phyloP scores from a whole-genome alignment of 2,888 invertebrate genomes.

The Drosophila nr. medialis region DNA sequence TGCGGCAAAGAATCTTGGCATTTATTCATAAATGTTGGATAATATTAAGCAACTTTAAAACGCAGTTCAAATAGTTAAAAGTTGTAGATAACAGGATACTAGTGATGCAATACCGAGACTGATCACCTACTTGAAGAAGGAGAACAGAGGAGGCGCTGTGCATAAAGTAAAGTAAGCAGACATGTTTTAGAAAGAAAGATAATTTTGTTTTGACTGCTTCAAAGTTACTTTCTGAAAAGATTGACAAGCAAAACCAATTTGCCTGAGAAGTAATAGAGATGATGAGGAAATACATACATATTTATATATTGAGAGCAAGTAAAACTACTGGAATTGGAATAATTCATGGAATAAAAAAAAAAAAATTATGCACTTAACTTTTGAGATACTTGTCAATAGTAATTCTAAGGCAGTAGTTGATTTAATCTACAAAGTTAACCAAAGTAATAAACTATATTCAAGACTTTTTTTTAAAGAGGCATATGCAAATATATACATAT shows the following conservation, averaged over 20 bases:
- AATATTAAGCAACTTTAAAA: background rate
- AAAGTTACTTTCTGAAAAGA: too few species aligned
- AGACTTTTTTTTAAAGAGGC: too few species aligned
- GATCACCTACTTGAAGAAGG: too few species aligned
- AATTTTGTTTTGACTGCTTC: too few species aligned
- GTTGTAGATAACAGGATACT: too few species aligned
- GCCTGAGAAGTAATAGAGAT: too few species aligned
- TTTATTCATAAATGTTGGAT: constrained; percentile 1
- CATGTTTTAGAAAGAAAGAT: too few species aligned
- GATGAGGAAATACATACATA: background rate
- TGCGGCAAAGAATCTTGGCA: constrained; percentile 20
- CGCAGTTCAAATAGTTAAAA: background rate
- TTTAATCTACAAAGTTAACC: background rate
- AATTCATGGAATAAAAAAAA: background rate
- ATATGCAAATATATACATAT: too few species aligned
- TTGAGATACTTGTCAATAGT: background rate
- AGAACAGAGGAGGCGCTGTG: too few species aligned
- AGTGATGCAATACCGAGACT: too few species aligned
- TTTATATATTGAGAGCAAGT: background rate
- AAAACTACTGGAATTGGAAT: background rate
- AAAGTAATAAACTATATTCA: too few species aligned
- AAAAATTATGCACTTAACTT: background rate
- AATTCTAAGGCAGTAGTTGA: background rate
- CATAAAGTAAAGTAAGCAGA: too few species aligned
- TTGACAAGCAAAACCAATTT: background rate